phyloP scores from a whole-genome alignment of 2,797 vertebrate species.

The Scyliorhinus canicula region DNA sequence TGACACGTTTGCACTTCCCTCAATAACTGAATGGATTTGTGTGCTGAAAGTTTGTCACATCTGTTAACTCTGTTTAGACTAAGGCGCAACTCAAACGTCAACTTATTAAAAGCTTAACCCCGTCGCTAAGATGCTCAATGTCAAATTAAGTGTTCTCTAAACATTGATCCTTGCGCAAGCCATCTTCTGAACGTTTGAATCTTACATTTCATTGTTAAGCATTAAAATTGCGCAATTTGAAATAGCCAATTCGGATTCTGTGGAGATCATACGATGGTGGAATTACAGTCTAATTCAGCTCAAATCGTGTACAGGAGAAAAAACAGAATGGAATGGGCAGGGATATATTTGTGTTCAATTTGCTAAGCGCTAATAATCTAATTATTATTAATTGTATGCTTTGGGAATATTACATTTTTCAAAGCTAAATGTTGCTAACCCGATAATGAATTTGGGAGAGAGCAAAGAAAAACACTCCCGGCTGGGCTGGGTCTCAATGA shows the following conservation, averaged over 20 bases:
- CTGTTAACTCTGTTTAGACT: background rate
- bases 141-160: background rate
- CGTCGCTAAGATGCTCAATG: background rate
- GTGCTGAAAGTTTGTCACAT: background rate
- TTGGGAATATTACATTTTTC: background rate
- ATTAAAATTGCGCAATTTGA: background rate
- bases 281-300: background rate
- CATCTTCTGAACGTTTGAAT: background rate
- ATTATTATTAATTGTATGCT: slow-evolving; percentile 32
- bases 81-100: background rate
- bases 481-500: background rate
- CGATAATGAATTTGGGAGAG: background rate
- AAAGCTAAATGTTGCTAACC: slow-evolving; percentile 28
- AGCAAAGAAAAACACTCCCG: background rate
- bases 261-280: too few relatives aligned
- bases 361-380: background rate
- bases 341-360: background rate
- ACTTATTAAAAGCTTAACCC: too few relatives aligned
- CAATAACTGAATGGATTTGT: background rate
- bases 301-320: background rate
- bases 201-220: background rate
- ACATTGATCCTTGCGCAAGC: background rate
- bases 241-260: too few relatives aligned
- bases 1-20: background rate
- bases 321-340: background rate